phyloP scores from a whole-genome alignment of 1,140 invertebrate species.

The Polyergus mexicanus region DNA sequence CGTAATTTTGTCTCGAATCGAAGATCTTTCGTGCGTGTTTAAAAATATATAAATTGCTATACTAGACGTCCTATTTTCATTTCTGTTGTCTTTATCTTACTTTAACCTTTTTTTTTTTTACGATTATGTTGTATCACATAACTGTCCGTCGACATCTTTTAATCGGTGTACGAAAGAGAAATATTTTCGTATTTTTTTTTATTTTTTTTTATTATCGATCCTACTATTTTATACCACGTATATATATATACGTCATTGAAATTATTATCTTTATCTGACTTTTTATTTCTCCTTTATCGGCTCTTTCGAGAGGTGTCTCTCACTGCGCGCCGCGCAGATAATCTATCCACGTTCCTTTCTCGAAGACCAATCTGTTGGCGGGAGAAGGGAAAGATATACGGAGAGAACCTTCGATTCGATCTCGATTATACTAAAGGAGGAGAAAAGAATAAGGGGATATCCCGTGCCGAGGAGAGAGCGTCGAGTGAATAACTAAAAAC shows the following conservation, averaged over 20 bases:
- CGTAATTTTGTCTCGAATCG: background rate
- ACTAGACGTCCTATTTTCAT: conserved; percentile 20
- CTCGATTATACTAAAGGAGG: conserved; percentile 76
- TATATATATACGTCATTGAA: background rate
- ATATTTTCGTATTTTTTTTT: background rate
- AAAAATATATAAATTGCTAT: background rate
- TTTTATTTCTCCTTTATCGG: conserved; percentile 58
- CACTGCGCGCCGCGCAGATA: conserved; percentile 48
- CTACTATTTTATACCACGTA: too few relatives aligned
- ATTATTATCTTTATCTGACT: conserved; percentile 56
- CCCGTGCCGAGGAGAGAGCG: conserved; percentile 58
- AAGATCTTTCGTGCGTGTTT: background rate
- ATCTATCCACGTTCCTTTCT: conserved; percentile 56
- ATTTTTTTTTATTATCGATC: background rate
- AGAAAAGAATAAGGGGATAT: conserved; percentile 1
- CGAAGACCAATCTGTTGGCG: conserved; percentile 64
- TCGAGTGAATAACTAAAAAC: conserved; percentile 82
- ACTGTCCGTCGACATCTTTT: background rate
- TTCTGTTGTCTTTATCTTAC: background rate
- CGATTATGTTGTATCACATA: background rate
- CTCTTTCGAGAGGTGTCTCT: conserved; percentile 20
- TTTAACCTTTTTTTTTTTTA: conserved; percentile 13
- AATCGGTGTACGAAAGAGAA: conserved; percentile 4
- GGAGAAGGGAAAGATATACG: conserved; percentile 45
- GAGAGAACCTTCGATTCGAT: conserved; percentile 72